phyloP scores from a whole-genome alignment of 2,113 vertebrate species.

The Pycnonotus jocosus region DNA sequence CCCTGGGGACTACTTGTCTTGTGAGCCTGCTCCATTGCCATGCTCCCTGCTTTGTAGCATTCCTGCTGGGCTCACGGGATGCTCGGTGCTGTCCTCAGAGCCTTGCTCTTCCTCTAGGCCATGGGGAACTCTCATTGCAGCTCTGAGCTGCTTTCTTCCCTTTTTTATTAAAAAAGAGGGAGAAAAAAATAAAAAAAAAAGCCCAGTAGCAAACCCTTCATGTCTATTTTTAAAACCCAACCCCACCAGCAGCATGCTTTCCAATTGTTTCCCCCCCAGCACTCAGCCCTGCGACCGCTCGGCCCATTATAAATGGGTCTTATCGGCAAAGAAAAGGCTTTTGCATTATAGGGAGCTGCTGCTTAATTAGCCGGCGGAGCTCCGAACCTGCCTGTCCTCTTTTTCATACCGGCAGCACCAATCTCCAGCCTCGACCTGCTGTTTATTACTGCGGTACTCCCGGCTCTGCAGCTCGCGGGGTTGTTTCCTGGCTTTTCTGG shows the following conservation, averaged over 20 bases:
- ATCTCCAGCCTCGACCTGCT: slow-evolving; percentile 42
- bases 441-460: slow-evolving; percentile 56
- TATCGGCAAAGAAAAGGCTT: slow-evolving; percentile 58
- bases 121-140: background rate
- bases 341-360: slow-evolving; percentile 51
- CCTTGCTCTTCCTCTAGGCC: slow-evolving; percentile 7
- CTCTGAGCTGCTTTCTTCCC: slow-evolving; percentile 11
- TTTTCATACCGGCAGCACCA: slow-evolving; percentile 42
- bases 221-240: slow-evolving; percentile 64
- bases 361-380: slow-evolving; percentile 57
- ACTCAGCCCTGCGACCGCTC: slow-evolving; percentile 25
- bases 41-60: background rate
- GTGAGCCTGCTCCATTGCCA: background rate
- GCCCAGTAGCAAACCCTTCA: slow-evolving; percentile 37
- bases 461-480: background rate
- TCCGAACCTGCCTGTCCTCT: slow-evolving; percentile 38
- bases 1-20: background rate
- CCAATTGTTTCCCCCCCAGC: slow-evolving; percentile 57
- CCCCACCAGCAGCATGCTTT: slow-evolving; percentile 50
- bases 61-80: background rate
- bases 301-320: slow-evolving; percentile 56
- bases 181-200: background rate
- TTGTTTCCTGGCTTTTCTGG: background rate
- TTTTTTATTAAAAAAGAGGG: background rate
- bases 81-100: background rate